Base-by-base conservation (phyloP, 1,140 invertebrate species). In the Piezodorus guildinii region DNA sequence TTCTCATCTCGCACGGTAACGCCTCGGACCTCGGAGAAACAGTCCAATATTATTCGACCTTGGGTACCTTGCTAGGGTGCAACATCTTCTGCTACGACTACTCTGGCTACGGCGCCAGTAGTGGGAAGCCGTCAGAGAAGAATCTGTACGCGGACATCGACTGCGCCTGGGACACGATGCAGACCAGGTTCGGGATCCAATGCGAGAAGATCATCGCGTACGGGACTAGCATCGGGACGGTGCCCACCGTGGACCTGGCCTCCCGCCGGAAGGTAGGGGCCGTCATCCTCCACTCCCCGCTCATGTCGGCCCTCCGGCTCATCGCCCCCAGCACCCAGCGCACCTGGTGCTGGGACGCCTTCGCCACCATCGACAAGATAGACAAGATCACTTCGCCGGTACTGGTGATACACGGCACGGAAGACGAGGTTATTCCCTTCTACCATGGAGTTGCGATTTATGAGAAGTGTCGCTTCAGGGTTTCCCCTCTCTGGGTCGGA, bases 61-160 rank as follows among this genome's bases (percentile, higher is more conserved):
- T 88, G 46, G 85, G 84, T 17, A 78, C 79, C 39, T 71, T 82
- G 62, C 80, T 87, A 62, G 82, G 84, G 68, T 86, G 85, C 71
- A 87, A 89, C 72, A 83, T 88, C 62, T 85, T 88, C 72, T 82
- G 81, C 71, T 88, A 85, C 73, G 86, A 88, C 74, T 88, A 88
- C 74, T 85, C 83, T 64, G 85, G 86, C 63, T 81, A 81, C 72
- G 80, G 78, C 6, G 73, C 74, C 21, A 79, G 77, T 64, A 74
- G 73, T 12, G 86, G 86, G n/a, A 83, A 81, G 69, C 81, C 86
- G 6, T 83, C 81, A 3, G 86, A 88, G 74, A 85, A 85, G 71
- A 88, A 89, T 75, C 72, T 88, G 6, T 89, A 88, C 73, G 78
- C 84, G 27, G 85, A 88, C 71, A 84, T 88, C 69, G 81, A 85